Conservation (phyloP, 2,888 invertebrate species). For the Linnaemya vulpina region DNA sequence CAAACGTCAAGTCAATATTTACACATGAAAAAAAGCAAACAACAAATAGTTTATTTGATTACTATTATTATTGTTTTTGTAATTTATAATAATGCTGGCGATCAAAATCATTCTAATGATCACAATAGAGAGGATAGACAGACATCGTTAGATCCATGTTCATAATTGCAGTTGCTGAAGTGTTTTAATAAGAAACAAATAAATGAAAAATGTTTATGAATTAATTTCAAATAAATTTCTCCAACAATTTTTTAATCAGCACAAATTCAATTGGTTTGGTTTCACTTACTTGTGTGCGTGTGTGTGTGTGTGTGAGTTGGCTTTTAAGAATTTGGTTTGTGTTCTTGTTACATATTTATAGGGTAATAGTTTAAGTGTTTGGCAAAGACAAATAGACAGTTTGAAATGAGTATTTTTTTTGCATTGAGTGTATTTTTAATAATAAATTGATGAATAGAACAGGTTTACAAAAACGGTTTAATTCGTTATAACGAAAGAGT, state of each 20-base stretch:
- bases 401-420: neutral
- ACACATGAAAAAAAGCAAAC: conserved; percentile 16
- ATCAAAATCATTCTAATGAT: conserved; percentile 23
- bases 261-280: conserved; percentile 24
- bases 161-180: conserved; percentile 27
- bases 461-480: too few relatives aligned
- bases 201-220: conserved; percentile 12
- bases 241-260: conserved; percentile 28
- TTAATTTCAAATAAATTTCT: conserved; percentile 27
- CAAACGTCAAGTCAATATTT: conserved; percentile 39
- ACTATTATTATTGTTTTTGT: neutral
- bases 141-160: neutral
- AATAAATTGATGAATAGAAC: too few relatives aligned
- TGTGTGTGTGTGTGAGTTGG: neutral
- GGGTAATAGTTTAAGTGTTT: neutral
- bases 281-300: neutral
- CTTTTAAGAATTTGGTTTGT: neutral
- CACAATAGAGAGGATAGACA: conserved; percentile 11
- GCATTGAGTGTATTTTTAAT: neutral
- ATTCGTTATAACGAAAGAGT: too few relatives aligned
- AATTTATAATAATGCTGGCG: conserved; percentile 8
- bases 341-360: neutral
- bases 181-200: neutral
- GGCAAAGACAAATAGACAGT: too few relatives aligned
- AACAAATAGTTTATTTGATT: neutral